phyloP scores from a whole-genome alignment of 2,113 vertebrate genomes.

The Myiozetetes cayanensis region DNA sequence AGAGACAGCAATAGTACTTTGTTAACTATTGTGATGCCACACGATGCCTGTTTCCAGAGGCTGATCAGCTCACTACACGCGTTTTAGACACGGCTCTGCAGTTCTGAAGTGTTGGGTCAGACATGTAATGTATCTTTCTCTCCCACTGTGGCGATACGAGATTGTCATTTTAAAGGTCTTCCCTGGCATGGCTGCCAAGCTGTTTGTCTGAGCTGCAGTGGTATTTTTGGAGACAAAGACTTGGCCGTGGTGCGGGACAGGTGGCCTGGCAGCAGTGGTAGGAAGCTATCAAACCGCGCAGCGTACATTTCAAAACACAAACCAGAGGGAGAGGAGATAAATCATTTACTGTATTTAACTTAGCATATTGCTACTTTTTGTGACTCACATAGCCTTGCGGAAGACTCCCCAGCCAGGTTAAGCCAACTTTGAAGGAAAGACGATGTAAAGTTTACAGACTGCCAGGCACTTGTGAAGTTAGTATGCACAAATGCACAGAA shows the following conservation, averaged over 20 bases:
- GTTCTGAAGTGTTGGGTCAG: not conserved
- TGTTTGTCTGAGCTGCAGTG: conserved; percentile 52
- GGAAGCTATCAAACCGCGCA: conserved; percentile 59
- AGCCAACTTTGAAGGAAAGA: conserved; percentile 16
- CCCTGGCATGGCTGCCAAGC: conserved; percentile 51
- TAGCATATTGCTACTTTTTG: conserved; percentile 53
- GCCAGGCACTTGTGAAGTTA: not conserved
- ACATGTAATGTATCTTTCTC: not conserved
- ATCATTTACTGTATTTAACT: conserved; percentile 69
- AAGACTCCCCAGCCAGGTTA: conserved; percentile 18
- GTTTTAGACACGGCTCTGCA: not conserved
- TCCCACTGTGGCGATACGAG: not conserved
- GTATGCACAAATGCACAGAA: not conserved
- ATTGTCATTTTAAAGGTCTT: conserved; percentile 47
- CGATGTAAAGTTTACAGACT: not conserved
- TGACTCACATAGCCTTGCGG: conserved; percentile 46
- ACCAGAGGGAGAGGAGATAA: conserved; percentile 62
- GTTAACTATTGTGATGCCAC: not conserved
- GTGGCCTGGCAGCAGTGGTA: conserved; percentile 65
- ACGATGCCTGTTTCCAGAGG: not conserved
- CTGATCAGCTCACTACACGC: not conserved
- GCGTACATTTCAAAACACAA: conserved; percentile 48
- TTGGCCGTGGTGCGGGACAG: conserved; percentile 25
- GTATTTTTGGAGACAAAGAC: conserved; percentile 70
- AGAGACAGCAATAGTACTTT: not conserved